A percentile compares a stretch with the other conserved stretches of the same genome.
These are phyloP conservation scores for Chymomyza costata DNA, from an alignment of 1,140 invertebrate species.

Conservation along the genomic window DNA sequence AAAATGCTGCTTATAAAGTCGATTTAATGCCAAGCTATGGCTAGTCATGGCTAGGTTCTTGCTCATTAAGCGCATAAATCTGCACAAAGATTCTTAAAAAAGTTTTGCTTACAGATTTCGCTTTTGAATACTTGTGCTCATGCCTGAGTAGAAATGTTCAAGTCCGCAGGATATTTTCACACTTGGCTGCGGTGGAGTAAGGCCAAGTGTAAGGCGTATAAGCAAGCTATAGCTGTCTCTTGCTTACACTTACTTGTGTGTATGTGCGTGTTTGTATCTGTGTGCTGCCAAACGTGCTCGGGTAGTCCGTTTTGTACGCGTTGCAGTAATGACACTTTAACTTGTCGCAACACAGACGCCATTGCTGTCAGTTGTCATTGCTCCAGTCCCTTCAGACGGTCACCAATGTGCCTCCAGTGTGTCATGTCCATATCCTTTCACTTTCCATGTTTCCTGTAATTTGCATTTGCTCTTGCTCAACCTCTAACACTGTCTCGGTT, in stretches of 20 bases:
- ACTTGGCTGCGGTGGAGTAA: not conserved
- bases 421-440: not conserved
- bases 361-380: not conserved
- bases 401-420: not conserved
- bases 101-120: too few relatives aligned
- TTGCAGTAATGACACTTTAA: slow-evolving; percentile 37
- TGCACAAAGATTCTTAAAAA: too few relatives aligned
- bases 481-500: too few relatives aligned
- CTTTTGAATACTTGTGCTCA: too few relatives aligned
- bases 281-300: not conserved
- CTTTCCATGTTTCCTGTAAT: slow-evolving; percentile 27
- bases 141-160: not conserved
- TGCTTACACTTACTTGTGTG: not conserved
- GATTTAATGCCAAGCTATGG: too few relatives aligned
- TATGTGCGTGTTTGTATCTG: not conserved
- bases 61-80: too few relatives aligned
- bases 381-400: not conserved
- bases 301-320: not conserved
- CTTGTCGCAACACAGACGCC: slow-evolving; percentile 10
- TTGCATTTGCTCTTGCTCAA: slow-evolving; percentile 28
- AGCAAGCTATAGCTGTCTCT: not conserved
- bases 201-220: not conserved
- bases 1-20: too few relatives aligned
- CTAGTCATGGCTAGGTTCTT: too few relatives aligned
- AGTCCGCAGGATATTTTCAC: slow-evolving; percentile 7